phyloP scores from a whole-genome alignment of 1,140 invertebrate species.

The Drosophila fuyamai region DNA sequence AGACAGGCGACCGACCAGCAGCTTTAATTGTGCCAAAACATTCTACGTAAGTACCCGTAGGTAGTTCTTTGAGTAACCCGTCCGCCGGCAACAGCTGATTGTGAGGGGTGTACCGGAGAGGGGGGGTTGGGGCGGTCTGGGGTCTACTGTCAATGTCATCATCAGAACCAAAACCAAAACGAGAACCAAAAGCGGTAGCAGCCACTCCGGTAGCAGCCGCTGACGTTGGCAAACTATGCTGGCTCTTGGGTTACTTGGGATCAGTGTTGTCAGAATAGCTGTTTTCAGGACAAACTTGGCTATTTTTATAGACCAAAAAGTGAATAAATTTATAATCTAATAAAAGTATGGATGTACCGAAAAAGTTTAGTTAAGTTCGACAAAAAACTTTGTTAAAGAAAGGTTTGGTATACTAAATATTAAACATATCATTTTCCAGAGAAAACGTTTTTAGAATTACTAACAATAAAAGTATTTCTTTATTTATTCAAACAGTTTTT shows the following conservation, averaged over 20 bases:
- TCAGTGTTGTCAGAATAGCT: background rate
- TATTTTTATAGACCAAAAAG: background rate
- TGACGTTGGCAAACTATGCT: constrained; percentile 75
- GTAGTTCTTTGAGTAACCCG: constrained; percentile 55
- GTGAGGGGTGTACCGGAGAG: constrained; percentile 1
- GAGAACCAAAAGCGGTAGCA: constrained; percentile 32
- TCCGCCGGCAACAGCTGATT: constrained; percentile 52
- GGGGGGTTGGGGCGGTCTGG: background rate
- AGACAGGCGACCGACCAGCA: constrained; percentile 47
- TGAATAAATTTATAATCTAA: too few relatives aligned
- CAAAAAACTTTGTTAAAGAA: too few relatives aligned
- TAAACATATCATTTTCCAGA: too few relatives aligned
- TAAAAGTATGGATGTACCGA: too few relatives aligned
- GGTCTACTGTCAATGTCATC: constrained; percentile 54
- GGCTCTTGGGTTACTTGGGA: constrained; percentile 55
- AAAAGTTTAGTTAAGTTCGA: too few relatives aligned
- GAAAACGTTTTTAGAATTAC: background rate
- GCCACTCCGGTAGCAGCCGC: constrained; percentile 41
- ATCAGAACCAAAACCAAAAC: constrained; percentile 45
- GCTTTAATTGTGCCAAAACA: constrained; percentile 79
- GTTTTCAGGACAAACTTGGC: constrained; percentile 10
- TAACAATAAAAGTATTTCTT: too few relatives aligned
- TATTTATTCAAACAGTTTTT: too few relatives aligned
- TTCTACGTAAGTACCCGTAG: constrained; percentile 75
- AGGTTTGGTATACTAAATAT: too few relatives aligned